Percentiles rank a stretch among this genome's conserved stretches.
Conservation (phyloP, 2,888 invertebrate genomes). For the Sympetrum striolatum region DNA sequence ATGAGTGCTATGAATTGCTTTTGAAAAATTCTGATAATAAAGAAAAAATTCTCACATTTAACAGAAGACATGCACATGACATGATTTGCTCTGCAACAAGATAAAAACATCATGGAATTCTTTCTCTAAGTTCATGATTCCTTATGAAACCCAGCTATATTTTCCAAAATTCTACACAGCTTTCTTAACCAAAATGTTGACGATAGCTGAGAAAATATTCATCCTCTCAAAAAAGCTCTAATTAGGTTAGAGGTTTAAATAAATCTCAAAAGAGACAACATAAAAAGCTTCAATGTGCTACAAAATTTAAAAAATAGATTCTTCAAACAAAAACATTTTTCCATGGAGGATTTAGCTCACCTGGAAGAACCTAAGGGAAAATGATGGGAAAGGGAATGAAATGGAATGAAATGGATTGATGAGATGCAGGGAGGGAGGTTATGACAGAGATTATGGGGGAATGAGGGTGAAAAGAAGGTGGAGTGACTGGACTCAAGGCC, state of each 20-base stretch:
- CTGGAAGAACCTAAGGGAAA: conserved; percentile 37
- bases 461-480: background rate
- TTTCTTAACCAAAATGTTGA: too few species aligned
- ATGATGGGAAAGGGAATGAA: background rate
- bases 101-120: too few species aligned
- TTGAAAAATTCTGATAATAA: too few species aligned
- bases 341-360: conserved; percentile 24
- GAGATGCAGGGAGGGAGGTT: background rate
- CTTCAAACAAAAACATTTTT: conserved; percentile 17
- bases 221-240: conserved; percentile 10
- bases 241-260: conserved; percentile 1
- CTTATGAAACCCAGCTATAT: too few species aligned
- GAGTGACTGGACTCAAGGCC: conserved; percentile 28
- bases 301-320: background rate
- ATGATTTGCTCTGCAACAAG: too few species aligned
- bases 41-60: too few species aligned
- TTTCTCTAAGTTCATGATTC: too few species aligned
- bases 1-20: too few species aligned
- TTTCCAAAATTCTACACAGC: too few species aligned
- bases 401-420: background rate
- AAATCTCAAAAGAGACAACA: conserved; percentile 2
- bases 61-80: too few species aligned
- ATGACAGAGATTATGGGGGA: background rate
- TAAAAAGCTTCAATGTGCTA: background rate
- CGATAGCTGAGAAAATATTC: background rate